phyloP scores from a whole-genome alignment of 2,797 vertebrate genomes.

The Epinephelus coioides region DNA sequence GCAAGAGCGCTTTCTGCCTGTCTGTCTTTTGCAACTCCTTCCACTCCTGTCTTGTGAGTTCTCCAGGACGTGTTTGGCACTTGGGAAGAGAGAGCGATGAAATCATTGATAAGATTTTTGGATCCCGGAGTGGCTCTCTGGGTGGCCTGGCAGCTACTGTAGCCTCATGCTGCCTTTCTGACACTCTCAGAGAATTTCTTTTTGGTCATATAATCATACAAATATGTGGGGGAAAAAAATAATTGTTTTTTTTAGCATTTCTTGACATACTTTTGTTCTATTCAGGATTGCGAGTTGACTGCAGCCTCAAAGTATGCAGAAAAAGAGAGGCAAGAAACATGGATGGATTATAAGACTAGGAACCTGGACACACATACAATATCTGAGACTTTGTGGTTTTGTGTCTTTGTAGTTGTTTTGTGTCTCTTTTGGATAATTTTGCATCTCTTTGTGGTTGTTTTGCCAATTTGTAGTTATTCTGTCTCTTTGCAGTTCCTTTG shows the following conservation, averaged over 20 bases:
- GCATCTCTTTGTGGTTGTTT: too few relatives aligned
- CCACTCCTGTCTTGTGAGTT: slow-evolving; percentile 46
- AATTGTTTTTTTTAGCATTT: background rate
- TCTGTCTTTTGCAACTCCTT: slow-evolving; percentile 28
- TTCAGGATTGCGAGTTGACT: background rate
- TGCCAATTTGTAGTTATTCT: too few relatives aligned
- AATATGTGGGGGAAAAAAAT: background rate
- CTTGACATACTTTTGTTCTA: background rate
- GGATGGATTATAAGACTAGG: too few relatives aligned
- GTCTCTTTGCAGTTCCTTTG: too few relatives aligned
- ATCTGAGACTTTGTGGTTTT: too few relatives aligned
- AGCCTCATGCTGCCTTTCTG: slow-evolving; percentile 21
- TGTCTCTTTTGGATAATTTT: too few relatives aligned
- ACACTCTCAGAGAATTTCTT: slow-evolving; percentile 11
- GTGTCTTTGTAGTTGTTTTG: too few relatives aligned
- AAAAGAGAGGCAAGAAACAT: background rate
- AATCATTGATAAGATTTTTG: slow-evolving; percentile 42
- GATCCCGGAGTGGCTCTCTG: slow-evolving; percentile 22
- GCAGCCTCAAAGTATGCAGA: background rate
- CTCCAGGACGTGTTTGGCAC: slow-evolving; percentile 55
- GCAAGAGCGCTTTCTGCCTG: slow-evolving; percentile 25
- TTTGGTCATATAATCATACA: background rate
- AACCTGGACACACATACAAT: too few relatives aligned
- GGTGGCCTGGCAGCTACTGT: slow-evolving; percentile 40
- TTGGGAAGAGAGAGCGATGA: slow-evolving; percentile 30